Evolutionary conservation across 2,113 vertebrate species (phyloP), one percentile per base, ranked within the genome.

Genomic region (Choloepus hoffmanni): DNA sequence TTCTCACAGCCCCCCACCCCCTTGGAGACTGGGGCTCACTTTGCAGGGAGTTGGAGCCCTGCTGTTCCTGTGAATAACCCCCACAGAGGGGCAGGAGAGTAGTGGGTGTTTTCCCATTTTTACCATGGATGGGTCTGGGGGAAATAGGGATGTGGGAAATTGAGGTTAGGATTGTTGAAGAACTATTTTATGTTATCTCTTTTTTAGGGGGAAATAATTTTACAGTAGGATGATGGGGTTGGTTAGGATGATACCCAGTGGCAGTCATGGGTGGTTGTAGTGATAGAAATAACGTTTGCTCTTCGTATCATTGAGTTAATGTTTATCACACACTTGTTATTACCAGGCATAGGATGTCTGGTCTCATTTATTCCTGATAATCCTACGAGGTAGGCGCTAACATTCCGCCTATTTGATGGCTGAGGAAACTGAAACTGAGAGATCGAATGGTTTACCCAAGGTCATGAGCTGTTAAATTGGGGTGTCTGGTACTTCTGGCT

Each of bases 151-250:
- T 82, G 30, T 88, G 60, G 81, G 86, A 76, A 48, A 70, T 55
- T 50, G 58, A 85, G n/a, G 12, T 36, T 53, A 24, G 48, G 3
- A n/a, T 95, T 55, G 53, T 78, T 77, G 65, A 33, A 93, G 84
- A 92, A 78, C 30, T 58, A 15, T 45, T 23, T 77, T 73, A 21
- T 60, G 43, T 63, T 73, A 68, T 40, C 7, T 79, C 43, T 10
- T 13, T 15, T 33, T 83, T 60, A 43, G 30, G 50, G 50, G 50
- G 50, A 10, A 85, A 73, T 73, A 55, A 3, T 45, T 7, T 92
- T 50, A 26, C 8, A 15, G 43, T 87, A 90, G 23, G 23, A 19
- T 36, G 40, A 73, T n/a, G 19, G 48, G 24, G 6, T 65, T 48
- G 21, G 2, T 89, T 7, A 65, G 50, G 50, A 95, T 65, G 40